Base-by-base conservation (phyloP, 2,888 invertebrate genomes). In the Epinotia bilunana region DNA sequence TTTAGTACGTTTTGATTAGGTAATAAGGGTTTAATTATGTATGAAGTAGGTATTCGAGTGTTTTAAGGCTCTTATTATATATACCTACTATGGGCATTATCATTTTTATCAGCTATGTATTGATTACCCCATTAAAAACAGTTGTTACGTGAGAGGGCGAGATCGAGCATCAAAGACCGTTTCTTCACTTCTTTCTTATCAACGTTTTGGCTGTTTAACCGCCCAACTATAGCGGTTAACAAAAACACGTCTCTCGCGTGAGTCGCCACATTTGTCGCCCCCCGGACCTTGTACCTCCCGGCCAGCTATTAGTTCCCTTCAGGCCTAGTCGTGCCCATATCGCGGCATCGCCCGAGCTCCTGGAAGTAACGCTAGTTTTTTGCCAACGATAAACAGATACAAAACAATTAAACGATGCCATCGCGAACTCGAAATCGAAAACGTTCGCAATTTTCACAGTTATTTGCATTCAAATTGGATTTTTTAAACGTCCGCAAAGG, bases 321-420 rank as follows among this genome's bases (percentile, higher is more conserved):
- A 73, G 71, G 53, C 28, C 20, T 39, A 18, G 28, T 20, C 28
- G 65, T n/a, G 43, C 55, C 62, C 55, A 43, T 75, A 67, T 75
- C 64, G 33, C 60, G 3, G n/a, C 49, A 74, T 72, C 75, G 20
- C 46, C 57, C 53, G 20, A 28, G 53, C 68, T 57, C 67, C 77
- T 82, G 91, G 93, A 92, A 86, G 90, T 87, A 83, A 83, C 86
- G 87, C 88, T 88, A 90, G 88, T 85, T 93, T 93, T 92, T 93
- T 90, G 78, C 83, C 81, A 78, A 75, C 74, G 86, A 87, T 88
- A 81, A 78, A 79, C 80, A 83, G 88, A 89, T 88, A 90, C 73
- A 82, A 80, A 79, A 88, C 88, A 90, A 91, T 90, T 89, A 88
- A 77, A 77, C 79, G 90, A 91, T 90, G 78, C 78, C 80, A 91